These are phyloP conservation scores for Acipenser transmontanus DNA, from an alignment of 2,797 vertebrate genomes.

Conservation along the genomic window DNA sequence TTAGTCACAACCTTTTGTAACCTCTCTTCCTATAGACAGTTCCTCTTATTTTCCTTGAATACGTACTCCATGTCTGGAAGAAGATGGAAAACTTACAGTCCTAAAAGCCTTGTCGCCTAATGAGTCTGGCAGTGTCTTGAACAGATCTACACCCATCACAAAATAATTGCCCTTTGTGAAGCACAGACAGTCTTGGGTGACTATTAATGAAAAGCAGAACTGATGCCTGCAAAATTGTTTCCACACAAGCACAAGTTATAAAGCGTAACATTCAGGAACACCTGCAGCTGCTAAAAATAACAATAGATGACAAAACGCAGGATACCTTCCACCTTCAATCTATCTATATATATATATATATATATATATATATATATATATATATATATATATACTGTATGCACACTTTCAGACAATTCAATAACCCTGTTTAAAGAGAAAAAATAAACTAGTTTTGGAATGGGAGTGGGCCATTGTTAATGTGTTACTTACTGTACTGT, in stretches of 20 bases:
- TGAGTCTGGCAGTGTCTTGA: slow-evolving; percentile 38
- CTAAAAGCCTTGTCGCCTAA: slow-evolving; percentile 6
- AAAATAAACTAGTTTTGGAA: too few relatives aligned
- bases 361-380: slow-evolving; percentile 32
- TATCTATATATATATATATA: slow-evolving; percentile 31
- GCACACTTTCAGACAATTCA: too few relatives aligned
- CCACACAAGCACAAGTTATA: slow-evolving; percentile 67
- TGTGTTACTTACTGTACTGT: too few relatives aligned
- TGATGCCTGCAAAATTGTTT: slow-evolving; percentile 61
- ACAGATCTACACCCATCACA: slow-evolving; percentile 65
- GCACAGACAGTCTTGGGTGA: slow-evolving; percentile 54
- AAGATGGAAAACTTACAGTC: slow-evolving; percentile 61
- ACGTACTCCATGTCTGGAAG: slow-evolving; percentile 66
- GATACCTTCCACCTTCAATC: slow-evolving; percentile 25
- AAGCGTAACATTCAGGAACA: slow-evolving; percentile 71
- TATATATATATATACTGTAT: too few relatives aligned
- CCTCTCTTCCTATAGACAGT: slow-evolving; percentile 38
- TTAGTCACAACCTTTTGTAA: slow-evolving; percentile 67
- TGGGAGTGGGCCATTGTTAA: too few relatives aligned
- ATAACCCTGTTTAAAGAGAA: too few relatives aligned
- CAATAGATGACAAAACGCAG: slow-evolving; percentile 66
- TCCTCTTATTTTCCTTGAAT: slow-evolving; percentile 44
- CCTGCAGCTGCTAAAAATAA: slow-evolving; percentile 63
- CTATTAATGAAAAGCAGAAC: slow-evolving; percentile 75
- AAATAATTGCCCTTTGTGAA: slow-evolving; percentile 61